These are phyloP conservation scores for Nomada ruficornis DNA, from an alignment of 2,888 invertebrate species.

Conservation along the genomic window DNA sequence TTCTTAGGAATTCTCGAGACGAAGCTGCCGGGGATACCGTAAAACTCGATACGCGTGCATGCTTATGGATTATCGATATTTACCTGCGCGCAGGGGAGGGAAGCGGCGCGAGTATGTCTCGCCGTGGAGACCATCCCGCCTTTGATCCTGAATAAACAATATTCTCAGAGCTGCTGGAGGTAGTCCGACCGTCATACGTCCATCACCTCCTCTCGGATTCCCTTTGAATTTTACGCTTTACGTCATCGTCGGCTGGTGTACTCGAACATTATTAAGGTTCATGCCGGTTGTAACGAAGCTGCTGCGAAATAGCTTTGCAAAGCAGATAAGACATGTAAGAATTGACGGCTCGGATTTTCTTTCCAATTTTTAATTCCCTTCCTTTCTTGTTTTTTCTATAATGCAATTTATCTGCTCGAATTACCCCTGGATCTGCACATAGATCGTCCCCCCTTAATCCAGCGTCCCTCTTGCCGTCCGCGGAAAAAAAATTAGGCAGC, in stretches of 20 bases:
- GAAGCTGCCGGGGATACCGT: slow-evolving; percentile 36
- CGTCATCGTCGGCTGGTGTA: slow-evolving; percentile 67
- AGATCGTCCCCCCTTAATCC: slow-evolving; percentile 24
- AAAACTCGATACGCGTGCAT: slow-evolving; percentile 60
- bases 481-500: slow-evolving; percentile 29
- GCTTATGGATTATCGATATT: slow-evolving; percentile 68
- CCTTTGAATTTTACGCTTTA: slow-evolving; percentile 80
- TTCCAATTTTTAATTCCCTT: neutral
- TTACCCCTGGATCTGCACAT: slow-evolving; percentile 11
- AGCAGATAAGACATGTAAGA: slow-evolving; percentile 70
- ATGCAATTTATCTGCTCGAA: neutral
- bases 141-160: slow-evolving; percentile 69
- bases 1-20: slow-evolving; percentile 49
- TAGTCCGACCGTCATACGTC: slow-evolving; percentile 71
- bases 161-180: slow-evolving; percentile 24
- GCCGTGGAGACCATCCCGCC: slow-evolving; percentile 18
- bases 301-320: slow-evolving; percentile 56
- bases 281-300: slow-evolving; percentile 54
- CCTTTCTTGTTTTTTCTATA: neutral
- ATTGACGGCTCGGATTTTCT: slow-evolving; percentile 34
- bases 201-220: slow-evolving; percentile 73
- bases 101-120: slow-evolving; percentile 3
- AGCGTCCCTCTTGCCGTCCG: slow-evolving; percentile 9
- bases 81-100: slow-evolving; percentile 19
- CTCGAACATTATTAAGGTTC: slow-evolving; percentile 75